Evolutionary conservation across 2,113 vertebrate genomes (phyloP).

Genomic region (Dolichotis patagonum): DNA sequence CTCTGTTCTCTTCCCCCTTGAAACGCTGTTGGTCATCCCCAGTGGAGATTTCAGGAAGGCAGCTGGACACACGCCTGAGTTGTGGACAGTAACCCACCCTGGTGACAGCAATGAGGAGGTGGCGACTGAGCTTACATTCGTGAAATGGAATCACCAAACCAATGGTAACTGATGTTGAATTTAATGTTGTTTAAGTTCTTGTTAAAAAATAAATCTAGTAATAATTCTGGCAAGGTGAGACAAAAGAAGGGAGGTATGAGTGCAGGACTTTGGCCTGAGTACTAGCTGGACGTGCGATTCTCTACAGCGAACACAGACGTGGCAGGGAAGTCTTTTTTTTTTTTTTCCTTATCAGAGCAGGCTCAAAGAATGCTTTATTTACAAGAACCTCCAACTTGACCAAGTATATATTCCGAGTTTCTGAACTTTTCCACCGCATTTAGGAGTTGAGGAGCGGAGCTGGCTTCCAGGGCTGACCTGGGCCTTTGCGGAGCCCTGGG

Average conservation of each 20-base stretch:
- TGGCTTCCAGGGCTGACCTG: background rate
- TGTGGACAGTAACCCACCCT: background rate
- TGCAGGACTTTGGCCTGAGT: background rate
- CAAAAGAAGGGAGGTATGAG: background rate
- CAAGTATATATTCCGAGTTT: background rate
- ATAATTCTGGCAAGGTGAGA: background rate
- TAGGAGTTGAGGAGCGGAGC: background rate
- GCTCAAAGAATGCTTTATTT: background rate
- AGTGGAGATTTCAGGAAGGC: background rate
- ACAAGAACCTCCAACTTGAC: background rate
- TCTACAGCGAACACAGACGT: background rate
- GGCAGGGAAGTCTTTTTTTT: background rate
- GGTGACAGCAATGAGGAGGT: background rate
- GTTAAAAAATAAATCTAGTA: background rate
- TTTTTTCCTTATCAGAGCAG: background rate
- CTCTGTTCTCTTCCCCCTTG: background rate
- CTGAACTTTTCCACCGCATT: background rate
- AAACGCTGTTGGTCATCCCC: background rate
- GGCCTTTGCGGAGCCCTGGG: rapidly evolving
- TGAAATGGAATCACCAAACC: background rate
- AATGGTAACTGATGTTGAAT: background rate
- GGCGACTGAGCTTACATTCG: background rate
- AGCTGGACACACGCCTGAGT: background rate
- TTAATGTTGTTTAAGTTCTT: background rate
- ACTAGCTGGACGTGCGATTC: background rate